Evolutionary conservation across 1,140 invertebrate species (phyloP).

Genomic region (Lysiphlebus fabarum): DNA sequence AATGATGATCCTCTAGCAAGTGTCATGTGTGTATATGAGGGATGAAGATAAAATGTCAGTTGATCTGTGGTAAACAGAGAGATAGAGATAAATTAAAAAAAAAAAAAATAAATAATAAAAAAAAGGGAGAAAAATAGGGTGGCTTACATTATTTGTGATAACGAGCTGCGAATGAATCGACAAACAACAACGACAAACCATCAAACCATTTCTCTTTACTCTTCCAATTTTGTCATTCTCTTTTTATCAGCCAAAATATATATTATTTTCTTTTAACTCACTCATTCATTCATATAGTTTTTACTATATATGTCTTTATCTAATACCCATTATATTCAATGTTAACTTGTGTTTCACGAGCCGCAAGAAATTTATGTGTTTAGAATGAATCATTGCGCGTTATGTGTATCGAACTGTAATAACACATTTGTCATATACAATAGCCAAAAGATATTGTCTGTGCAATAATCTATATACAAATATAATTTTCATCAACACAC

Average conservation of each 20-base stretch:
- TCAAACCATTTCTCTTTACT: constrained; percentile 21
- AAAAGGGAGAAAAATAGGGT: not conserved
- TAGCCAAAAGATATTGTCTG: constrained; percentile 21
- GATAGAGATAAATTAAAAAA: not conserved
- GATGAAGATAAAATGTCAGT: not conserved
- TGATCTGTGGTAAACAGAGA: not conserved
- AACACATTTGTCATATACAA: constrained; percentile 18
- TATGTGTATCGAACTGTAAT: constrained; percentile 23
- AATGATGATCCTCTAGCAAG: not conserved
- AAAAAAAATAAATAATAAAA: not conserved
- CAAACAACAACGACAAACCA: constrained; percentile 23
- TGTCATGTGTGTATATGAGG: not conserved
- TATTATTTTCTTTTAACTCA: too few relatives aligned
- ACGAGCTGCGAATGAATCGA: constrained; percentile 26
- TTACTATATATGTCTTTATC: too few relatives aligned
- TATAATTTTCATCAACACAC: not conserved
- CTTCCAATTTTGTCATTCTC: constrained; percentile 1
- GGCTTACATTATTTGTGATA: constrained; percentile 25
- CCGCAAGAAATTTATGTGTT: constrained; percentile 22
- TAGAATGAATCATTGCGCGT: constrained; percentile 22
- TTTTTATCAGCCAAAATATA: constrained; percentile 22
- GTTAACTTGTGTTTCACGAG: constrained; percentile 11
- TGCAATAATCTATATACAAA: constrained; percentile 6
- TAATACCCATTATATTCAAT: too few relatives aligned
- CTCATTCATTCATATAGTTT: not conserved